A percentile compares a stretch with the other conserved stretches of the same genome.
These are phyloP conservation scores for Caenorhabditis wallacei DNA, from an alignment of 2,888 invertebrate species.

Conservation along the genomic window DNA sequence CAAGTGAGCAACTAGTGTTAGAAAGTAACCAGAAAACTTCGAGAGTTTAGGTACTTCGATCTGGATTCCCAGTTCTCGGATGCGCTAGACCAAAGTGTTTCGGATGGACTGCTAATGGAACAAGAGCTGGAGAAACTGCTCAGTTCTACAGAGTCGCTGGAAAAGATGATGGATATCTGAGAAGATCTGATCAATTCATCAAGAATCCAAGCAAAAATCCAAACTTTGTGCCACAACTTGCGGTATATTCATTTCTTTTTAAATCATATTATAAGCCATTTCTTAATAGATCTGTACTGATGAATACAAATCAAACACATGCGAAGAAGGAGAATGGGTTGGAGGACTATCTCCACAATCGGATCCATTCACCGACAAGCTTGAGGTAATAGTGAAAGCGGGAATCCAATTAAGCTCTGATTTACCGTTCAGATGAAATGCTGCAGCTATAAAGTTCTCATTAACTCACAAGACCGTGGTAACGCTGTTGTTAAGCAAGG, in stretches of 20 bases:
- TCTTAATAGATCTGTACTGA: conserved; percentile 70
- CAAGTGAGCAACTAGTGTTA: conserved; percentile 61
- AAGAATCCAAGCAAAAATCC: conserved; percentile 52
- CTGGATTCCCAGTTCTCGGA: conserved; percentile 75
- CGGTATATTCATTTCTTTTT: conserved; percentile 46
- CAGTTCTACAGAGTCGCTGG: conserved; percentile 75
- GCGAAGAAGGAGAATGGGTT: conserved; percentile 75
- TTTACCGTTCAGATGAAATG: conserved; percentile 64
- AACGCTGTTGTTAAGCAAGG: conserved; percentile 71
- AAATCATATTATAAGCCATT: not conserved
- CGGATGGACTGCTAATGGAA: conserved; percentile 74
- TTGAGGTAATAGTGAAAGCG: conserved; percentile 53
- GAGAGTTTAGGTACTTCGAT: conserved; percentile 68
- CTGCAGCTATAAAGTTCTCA: conserved; percentile 73
- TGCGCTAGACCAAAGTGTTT: conserved; percentile 76
- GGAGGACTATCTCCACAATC: conserved; percentile 74
- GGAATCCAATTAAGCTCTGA: not conserved
- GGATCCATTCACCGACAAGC: conserved; percentile 58
- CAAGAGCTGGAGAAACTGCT: conserved; percentile 72
- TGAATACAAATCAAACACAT: conserved; percentile 65
- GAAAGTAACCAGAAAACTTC: not conserved
- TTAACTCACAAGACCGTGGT: conserved; percentile 73
- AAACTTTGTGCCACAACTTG: conserved; percentile 63
- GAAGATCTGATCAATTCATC: conserved; percentile 68
- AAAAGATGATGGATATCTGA: conserved; percentile 75